Conservation (phyloP, 2,113 vertebrate species). For the Plestiodon gilberti region DNA sequence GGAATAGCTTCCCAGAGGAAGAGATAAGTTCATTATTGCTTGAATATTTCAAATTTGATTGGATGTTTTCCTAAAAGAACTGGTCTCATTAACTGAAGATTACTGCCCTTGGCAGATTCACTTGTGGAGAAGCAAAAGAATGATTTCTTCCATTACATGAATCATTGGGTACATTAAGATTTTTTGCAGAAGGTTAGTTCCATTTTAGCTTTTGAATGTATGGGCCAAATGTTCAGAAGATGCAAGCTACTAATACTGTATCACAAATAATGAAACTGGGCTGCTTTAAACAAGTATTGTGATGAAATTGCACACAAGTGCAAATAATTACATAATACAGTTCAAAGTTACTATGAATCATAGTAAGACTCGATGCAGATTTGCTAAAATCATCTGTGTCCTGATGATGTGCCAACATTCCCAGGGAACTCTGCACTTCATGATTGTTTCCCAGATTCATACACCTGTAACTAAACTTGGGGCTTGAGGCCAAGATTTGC, state of each 20-base stretch:
- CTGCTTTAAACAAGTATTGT: background rate
- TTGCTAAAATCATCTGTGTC: background rate
- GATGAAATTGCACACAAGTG: background rate
- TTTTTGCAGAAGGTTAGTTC: background rate
- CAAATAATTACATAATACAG: background rate
- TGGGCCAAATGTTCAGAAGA: background rate
- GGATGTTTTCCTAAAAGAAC: conserved; percentile 8
- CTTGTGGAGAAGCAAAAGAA: background rate
- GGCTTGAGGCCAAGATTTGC: background rate
- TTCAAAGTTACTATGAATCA: background rate
- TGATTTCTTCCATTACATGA: background rate
- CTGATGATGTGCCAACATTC: background rate
- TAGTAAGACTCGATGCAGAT: background rate
- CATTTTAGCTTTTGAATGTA: background rate
- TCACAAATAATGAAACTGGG: background rate
- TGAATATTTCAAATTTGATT: conserved; percentile 4
- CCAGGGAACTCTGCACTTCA: background rate
- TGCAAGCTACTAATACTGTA: background rate
- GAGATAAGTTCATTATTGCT: background rate
- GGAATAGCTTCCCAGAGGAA: background rate
- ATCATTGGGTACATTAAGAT: background rate
- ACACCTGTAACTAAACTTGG: background rate
- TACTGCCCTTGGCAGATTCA: background rate
- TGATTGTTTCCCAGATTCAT: background rate
- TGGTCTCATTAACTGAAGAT: background rate